Evolutionary conservation across 1,140 invertebrate genomes (phyloP).

Genomic region (Ectropis grisescens): DNA sequence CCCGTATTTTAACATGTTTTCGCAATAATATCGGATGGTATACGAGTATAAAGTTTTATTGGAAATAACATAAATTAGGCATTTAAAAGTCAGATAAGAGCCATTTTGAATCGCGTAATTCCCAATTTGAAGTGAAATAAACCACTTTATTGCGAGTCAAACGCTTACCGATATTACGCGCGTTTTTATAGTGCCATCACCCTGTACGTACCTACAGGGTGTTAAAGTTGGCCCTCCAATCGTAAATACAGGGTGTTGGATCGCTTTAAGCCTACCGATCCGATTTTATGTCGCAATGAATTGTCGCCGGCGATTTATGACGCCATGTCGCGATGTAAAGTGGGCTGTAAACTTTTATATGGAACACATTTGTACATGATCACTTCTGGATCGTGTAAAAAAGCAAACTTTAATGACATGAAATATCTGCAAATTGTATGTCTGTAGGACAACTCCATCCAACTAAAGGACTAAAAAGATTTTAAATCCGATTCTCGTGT

Average conservation of each 20-base stretch:
- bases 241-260: constrained; percentile 46
- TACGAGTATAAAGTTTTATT: too few relatives aligned
- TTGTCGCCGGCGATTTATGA: constrained; percentile 38
- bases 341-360: constrained; percentile 17
- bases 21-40: too few relatives aligned
- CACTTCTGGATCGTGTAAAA: too few relatives aligned
- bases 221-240: constrained; percentile 35
- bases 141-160: constrained; percentile 26
- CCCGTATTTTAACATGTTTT: too few relatives aligned
- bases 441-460: too few relatives aligned
- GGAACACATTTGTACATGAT: too few relatives aligned
- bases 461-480: too few relatives aligned
- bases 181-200: constrained; percentile 43
- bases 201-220: constrained; percentile 37
- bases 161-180: constrained; percentile 46
- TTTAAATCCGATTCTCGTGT: too few relatives aligned
- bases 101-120: constrained; percentile 6
- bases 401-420: too few relatives aligned
- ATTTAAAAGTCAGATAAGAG: too few relatives aligned
- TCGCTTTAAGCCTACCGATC: constrained; percentile 38
- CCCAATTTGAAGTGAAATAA: constrained; percentile 7
- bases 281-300: constrained; percentile 40
- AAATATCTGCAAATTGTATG: too few relatives aligned
- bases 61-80: too few relatives aligned
- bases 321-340: constrained; percentile 19